Conservation (phyloP, 2,888 invertebrate genomes). For the Morpho helenor region DNA sequence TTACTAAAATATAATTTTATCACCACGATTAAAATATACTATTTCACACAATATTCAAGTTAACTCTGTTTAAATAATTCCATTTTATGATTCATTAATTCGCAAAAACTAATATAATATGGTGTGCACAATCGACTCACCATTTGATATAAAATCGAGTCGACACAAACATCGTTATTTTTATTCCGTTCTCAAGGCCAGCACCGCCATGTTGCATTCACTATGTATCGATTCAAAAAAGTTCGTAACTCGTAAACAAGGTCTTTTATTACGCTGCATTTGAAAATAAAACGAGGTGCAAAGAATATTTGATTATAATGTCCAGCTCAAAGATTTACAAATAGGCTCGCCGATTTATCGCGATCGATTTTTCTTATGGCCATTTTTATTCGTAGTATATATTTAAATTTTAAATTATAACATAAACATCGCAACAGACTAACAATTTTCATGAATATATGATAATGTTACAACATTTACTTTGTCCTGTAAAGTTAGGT, state of each 20-base stretch:
- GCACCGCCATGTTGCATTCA: conserved; percentile 67
- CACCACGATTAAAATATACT: no score
- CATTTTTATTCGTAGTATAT: conserved; percentile 2
- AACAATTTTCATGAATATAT: no score
- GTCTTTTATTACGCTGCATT: conserved; percentile 38
- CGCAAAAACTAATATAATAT: conserved; percentile 9
- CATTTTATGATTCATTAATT: conserved; percentile 11
- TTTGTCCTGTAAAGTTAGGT: no score
- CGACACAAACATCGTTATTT: conserved; percentile 73
- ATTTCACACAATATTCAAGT: no score
- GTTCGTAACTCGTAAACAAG: conserved; percentile 58
- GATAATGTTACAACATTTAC: no score
- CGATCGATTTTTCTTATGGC: conserved; percentile 1
- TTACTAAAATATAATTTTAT: no score
- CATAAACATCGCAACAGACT: no score
- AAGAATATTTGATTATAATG: conserved; percentile 12
- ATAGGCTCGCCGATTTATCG: background rate
- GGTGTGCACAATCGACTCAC: conserved; percentile 12
- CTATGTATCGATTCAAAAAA: conserved; percentile 45
- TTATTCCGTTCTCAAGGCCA: conserved; percentile 67
- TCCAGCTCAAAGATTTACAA: conserved; percentile 6
- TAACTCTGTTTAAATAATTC: conserved; percentile 3
- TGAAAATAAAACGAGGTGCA: conserved; percentile 25
- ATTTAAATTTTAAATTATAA: background rate
- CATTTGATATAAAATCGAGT: conserved; percentile 56